Conservation (phyloP, 2,888 invertebrate genomes). For the Archaeoteleia sp. region DNA sequence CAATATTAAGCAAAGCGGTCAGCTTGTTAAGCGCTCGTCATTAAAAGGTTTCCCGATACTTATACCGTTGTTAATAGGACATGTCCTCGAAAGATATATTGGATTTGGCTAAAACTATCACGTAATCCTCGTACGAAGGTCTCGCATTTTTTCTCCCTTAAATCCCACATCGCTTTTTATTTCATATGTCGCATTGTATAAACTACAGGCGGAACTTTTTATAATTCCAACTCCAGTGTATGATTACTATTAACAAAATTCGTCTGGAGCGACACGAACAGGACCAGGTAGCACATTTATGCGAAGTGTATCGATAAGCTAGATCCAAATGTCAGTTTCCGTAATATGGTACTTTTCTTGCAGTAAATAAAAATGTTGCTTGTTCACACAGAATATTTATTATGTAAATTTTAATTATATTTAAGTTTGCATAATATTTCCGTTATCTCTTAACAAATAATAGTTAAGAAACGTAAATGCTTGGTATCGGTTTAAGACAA, state of each 20-base stretch:
- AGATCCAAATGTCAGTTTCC: neutral
- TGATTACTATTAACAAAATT: too few relatives aligned
- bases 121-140: conserved; percentile 44
- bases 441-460: too few relatives aligned
- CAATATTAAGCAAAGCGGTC: conserved; percentile 57
- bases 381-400: too few relatives aligned
- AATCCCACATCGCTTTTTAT: conserved; percentile 30
- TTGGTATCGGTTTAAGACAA: too few relatives aligned
- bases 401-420: too few relatives aligned
- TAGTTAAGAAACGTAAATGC: too few relatives aligned
- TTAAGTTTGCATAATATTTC: too few relatives aligned
- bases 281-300: too few relatives aligned
- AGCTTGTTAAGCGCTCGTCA: conserved; percentile 61
- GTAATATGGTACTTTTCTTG: neutral
- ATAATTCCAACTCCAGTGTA: neutral
- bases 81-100: conserved; percentile 65
- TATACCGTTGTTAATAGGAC: conserved; percentile 64
- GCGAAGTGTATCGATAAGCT: too few relatives aligned
- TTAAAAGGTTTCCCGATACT: conserved; percentile 65
- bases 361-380: neutral
- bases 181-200: conserved; percentile 15
- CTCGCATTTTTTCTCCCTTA: conserved; percentile 22
- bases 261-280: too few relatives aligned
- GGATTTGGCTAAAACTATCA: conserved; percentile 61
- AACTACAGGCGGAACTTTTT: neutral